These are phyloP conservation scores for Metacarcinus magister DNA, from an alignment of 2,888 invertebrate species.

Conservation along the genomic window DNA sequence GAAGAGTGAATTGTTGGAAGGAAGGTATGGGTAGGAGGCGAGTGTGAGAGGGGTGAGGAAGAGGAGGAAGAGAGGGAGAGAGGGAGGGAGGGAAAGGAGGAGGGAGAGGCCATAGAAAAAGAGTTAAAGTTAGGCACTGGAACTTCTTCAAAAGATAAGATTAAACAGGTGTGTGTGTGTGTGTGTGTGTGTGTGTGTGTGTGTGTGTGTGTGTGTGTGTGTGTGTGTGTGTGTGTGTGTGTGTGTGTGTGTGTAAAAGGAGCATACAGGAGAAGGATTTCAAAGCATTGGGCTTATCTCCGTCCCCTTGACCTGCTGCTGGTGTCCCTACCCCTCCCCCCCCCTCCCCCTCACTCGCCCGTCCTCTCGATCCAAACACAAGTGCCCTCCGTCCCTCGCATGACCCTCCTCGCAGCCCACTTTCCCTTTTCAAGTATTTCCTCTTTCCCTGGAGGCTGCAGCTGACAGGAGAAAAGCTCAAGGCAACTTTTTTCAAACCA, in stretches of 20 bases:
- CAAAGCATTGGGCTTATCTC: background rate
- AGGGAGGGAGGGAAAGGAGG: constrained; percentile 31
- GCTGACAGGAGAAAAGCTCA: background rate
- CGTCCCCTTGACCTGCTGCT: background rate
- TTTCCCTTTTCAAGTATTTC: background rate
- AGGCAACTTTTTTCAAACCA: background rate
- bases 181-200: background rate
- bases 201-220: constrained; percentile 26
- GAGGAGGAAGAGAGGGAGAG: background rate
- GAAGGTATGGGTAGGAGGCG: background rate
- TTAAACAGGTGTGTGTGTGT: background rate
- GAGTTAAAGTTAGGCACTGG: constrained; percentile 8
- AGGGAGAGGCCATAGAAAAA: background rate
- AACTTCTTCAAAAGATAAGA: background rate
- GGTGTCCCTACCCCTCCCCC: background rate
- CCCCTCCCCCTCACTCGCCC: background rate
- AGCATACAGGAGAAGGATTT: background rate
- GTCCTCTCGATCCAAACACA: background rate
- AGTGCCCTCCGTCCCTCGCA: background rate
- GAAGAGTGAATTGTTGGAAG: background rate
- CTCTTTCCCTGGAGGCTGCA: background rate
- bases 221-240: constrained; percentile 26
- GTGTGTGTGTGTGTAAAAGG: background rate
- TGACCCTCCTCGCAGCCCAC: background rate
- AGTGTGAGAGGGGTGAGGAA: background rate